Evolutionary conservation across 2,113 vertebrate species (phyloP).

Genomic region (Pseudorhombus dupliciocellatus): DNA sequence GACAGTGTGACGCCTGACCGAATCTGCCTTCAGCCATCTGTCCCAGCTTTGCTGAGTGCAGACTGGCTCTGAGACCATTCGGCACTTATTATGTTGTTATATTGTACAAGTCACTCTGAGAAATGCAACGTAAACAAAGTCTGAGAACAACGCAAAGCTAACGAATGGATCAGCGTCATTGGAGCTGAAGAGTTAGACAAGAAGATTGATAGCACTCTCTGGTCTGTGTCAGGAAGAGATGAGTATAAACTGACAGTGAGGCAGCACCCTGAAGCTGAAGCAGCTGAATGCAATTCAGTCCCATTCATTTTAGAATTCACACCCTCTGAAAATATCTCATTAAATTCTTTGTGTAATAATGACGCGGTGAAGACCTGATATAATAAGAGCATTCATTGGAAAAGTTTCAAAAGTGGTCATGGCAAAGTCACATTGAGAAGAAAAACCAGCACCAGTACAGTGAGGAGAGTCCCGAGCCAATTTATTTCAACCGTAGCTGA

Average conservation of each 20-base stretch:
- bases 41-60: conserved; percentile 28
- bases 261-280: background rate
- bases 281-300: background rate
- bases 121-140: conserved; percentile 12
- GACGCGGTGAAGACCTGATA: conserved; percentile 6
- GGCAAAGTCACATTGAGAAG: conserved; percentile 7
- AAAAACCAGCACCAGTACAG: background rate
- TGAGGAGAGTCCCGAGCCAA: conserved; percentile 26
- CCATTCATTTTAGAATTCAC: background rate
- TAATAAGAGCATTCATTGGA: background rate
- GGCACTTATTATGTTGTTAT: background rate
- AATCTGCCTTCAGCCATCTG: conserved; percentile 67
- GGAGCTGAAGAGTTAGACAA: background rate
- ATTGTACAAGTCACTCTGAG: background rate
- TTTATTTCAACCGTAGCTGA: conserved; percentile 32
- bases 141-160: background rate
- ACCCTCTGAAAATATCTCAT: background rate
- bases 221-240: background rate
- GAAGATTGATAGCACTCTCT: background rate
- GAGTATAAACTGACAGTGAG: no score
- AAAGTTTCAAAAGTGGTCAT: conserved; percentile 1
- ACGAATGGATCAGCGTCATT: background rate
- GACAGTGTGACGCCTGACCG: conserved; percentile 49
- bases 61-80: background rate
- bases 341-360: background rate